These are phyloP conservation scores for Oreohelix idahoensis DNA, from an alignment of 1,140 invertebrate species.

Conservation along the genomic window DNA sequence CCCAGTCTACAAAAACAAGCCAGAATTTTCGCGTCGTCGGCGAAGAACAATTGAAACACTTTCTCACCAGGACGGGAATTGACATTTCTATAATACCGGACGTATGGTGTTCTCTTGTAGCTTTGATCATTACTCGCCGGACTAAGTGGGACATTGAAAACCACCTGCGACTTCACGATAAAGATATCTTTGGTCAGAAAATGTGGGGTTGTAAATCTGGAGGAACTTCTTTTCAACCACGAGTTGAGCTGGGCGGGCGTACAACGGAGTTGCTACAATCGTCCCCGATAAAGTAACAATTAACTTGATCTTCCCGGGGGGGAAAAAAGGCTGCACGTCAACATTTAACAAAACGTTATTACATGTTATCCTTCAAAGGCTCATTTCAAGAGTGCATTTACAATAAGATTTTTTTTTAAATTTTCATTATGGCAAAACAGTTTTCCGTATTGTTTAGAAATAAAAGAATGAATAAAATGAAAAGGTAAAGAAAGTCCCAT, in stretches of 20 bases:
- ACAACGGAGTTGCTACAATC: too few species aligned
- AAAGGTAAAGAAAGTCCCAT: too few species aligned
- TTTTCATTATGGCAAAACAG: too few species aligned
- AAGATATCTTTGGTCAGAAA: neutral
- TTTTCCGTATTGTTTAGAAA: too few species aligned
- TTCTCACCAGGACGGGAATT: neutral
- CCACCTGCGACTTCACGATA: neutral
- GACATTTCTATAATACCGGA: neutral
- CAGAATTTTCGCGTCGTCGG: neutral
- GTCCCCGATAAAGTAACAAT: too few species aligned
- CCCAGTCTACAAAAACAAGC: neutral
- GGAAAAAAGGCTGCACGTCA: too few species aligned
- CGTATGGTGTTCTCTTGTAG: neutral
- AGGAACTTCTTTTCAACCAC: neutral
- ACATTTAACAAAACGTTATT: too few species aligned
- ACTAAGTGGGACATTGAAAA: neutral
- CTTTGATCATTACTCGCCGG: neutral
- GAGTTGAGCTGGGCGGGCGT: neutral
- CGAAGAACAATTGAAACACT: neutral
- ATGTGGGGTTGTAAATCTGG: neutral
- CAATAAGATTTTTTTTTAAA: too few species aligned
- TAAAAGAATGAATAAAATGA: too few species aligned
- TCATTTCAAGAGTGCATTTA: too few species aligned
- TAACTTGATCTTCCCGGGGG: too few species aligned
- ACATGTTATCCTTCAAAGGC: too few species aligned